phyloP scores from a whole-genome alignment of 2,113 vertebrate genomes.

The Pithys albifrons region DNA sequence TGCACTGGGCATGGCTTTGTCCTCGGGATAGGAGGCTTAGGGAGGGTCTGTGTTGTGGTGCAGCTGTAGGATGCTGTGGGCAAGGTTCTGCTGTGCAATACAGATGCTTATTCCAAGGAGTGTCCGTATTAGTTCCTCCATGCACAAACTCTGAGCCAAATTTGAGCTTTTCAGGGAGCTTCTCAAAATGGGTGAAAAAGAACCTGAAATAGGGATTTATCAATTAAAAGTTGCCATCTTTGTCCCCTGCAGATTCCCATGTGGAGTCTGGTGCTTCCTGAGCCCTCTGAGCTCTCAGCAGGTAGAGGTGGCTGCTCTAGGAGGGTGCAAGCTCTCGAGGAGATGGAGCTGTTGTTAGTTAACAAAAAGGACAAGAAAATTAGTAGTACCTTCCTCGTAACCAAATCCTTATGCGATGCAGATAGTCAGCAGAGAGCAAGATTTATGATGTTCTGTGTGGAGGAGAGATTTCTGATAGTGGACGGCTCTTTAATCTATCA shows the following conservation, averaged over 20 bases:
- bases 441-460: slow-evolving; percentile 17
- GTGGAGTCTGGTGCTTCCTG: not conserved
- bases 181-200: not conserved
- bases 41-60: fast-evolving
- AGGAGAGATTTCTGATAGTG: slow-evolving; percentile 56
- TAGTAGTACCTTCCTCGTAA: not conserved
- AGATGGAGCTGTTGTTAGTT: slow-evolving; percentile 28
- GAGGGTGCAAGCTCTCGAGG: fast-evolving
- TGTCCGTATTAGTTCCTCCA: fast-evolving
- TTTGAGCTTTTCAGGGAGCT: not conserved
- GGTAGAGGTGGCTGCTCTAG: not conserved
- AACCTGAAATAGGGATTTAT: not conserved
- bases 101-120: not conserved
- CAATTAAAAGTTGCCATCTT: not conserved
- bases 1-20: fast-evolving
- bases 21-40: not conserved
- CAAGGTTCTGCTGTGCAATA: not conserved
- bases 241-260: not conserved
- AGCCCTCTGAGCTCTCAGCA: not conserved
- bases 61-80: not conserved
- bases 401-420: not conserved
- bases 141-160: not conserved
- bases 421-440: slow-evolving; percentile 11
- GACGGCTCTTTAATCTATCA: slow-evolving; percentile 39
- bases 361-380: slow-evolving; percentile 36